Percentiles rank a stretch among this genome's conserved stretches.
Evolutionary conservation across 2,113 vertebrate genomes (phyloP).

Genomic region (Tetrao urogallus): DNA sequence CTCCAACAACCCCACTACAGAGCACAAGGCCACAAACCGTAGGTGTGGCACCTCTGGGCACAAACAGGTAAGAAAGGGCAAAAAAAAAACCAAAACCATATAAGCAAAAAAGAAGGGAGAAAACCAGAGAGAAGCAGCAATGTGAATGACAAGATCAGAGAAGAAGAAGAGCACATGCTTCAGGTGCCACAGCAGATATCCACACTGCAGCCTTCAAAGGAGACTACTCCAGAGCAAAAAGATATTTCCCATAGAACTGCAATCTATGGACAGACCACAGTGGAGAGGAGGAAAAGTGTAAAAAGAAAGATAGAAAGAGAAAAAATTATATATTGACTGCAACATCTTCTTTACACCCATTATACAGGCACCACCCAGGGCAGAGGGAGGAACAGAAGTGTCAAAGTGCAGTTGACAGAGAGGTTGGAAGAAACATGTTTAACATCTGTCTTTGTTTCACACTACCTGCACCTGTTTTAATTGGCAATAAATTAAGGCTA

Average conservation of each 20-base stretch:
- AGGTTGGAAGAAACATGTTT: neutral
- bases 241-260: neutral
- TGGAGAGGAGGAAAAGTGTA: neutral
- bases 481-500: neutral
- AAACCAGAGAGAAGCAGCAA: neutral
- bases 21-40: too few relatives aligned
- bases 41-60: neutral
- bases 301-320: neutral
- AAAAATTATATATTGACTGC: accelerated
- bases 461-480: neutral
- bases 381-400: neutral
- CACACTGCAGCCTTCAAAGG: neutral
- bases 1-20: accelerated
- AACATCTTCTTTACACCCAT: accelerated
- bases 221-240: accelerated
- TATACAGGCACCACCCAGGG: accelerated
- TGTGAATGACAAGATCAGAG: accelerated
- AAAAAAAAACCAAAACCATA: neutral
- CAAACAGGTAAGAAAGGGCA: neutral
- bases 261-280: accelerated
- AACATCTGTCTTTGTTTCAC: neutral
- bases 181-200: neutral
- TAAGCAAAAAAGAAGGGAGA: neutral
- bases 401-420: neutral
- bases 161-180: neutral